These are phyloP conservation scores for Pseudomyrmex cubaensis DNA, from an alignment of 1,140 invertebrate species.

Conservation along the genomic window DNA sequence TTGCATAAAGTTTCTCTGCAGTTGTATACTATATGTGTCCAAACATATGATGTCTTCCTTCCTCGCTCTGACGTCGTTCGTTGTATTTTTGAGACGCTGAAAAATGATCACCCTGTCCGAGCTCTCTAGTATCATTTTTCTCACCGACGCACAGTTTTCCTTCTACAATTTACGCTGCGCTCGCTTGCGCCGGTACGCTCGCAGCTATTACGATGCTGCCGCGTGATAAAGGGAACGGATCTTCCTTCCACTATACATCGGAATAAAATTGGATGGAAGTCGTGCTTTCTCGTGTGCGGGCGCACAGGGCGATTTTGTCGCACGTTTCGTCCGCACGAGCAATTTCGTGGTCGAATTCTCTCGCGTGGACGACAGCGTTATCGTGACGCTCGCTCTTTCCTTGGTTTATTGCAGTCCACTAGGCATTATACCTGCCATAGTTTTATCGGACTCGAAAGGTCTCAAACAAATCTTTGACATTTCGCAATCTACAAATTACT, in stretches of 20 bases:
- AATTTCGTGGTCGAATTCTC: slow-evolving; percentile 63
- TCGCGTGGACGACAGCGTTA: slow-evolving; percentile 38
- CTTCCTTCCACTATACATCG: slow-evolving; percentile 54
- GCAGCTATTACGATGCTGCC: slow-evolving; percentile 45
- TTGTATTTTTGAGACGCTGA: background rate
- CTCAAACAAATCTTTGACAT: background rate
- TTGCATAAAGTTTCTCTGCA: background rate
- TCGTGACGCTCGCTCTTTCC: slow-evolving; percentile 29
- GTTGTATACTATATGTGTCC: background rate
- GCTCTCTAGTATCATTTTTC: slow-evolving; percentile 26
- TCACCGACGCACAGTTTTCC: background rate
- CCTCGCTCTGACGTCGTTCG: background rate
- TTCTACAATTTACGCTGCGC: slow-evolving; percentile 27
- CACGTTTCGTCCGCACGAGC: slow-evolving; percentile 42
- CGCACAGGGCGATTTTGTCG: slow-evolving; percentile 59
- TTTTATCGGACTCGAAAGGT: slow-evolving; percentile 52
- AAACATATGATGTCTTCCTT: slow-evolving; percentile 6
- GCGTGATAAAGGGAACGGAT: slow-evolving; percentile 48
- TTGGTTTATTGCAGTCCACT: slow-evolving; percentile 52
- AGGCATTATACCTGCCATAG: background rate
- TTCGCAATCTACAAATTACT: background rate
- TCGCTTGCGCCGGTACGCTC: background rate
- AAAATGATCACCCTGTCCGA: slow-evolving; percentile 21
- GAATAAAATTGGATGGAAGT: slow-evolving; percentile 68
- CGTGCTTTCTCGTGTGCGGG: background rate